phyloP scores from a whole-genome alignment of 2,888 invertebrate species.

The Lathronympha strigana region DNA sequence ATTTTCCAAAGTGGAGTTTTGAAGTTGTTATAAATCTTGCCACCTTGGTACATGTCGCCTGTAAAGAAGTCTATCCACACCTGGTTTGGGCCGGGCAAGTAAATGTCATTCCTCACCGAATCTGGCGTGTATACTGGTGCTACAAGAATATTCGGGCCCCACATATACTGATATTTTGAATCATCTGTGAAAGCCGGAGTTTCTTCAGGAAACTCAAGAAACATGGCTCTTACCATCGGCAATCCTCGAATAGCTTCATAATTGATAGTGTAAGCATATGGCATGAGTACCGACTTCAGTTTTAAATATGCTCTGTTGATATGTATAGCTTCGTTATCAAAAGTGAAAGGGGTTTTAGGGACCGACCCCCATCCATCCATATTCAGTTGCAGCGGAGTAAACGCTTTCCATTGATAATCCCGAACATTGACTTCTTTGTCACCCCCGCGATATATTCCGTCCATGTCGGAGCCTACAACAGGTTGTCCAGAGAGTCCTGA shows the following conservation, averaged over 20 bases:
- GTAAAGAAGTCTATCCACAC: conserved; percentile 75
- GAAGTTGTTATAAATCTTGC: conserved; percentile 69
- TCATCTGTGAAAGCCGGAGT: conserved; percentile 62
- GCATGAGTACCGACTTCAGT: conserved; percentile 73
- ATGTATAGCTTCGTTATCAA: conserved; percentile 62
- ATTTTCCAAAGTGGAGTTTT: conserved; percentile 71
- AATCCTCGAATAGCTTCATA: conserved; percentile 64
- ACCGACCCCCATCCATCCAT: conserved; percentile 78
- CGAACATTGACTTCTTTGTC: conserved; percentile 67
- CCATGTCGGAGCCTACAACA: conserved; percentile 75
- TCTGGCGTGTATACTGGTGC: conserved; percentile 69
- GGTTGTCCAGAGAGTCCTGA: conserved; percentile 75
- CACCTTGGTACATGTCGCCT: conserved; percentile 73
- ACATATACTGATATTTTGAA: conserved; percentile 79
- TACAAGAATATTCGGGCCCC: conserved; percentile 74
- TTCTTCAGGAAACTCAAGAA: conserved; percentile 70
- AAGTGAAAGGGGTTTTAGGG: conserved; percentile 72
- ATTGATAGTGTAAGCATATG: conserved; percentile 73
- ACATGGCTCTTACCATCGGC: conserved; percentile 78
- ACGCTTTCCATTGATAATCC: conserved; percentile 78
- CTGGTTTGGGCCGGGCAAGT: conserved; percentile 65
- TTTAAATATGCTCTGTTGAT: conserved; percentile 77
- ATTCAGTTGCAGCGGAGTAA: conserved; percentile 75
- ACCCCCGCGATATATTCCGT: conserved; percentile 73
- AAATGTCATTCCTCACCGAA: conserved; percentile 65